Conservation (phyloP, 2,888 invertebrate species). For the Ochlodes sylvanus region DNA sequence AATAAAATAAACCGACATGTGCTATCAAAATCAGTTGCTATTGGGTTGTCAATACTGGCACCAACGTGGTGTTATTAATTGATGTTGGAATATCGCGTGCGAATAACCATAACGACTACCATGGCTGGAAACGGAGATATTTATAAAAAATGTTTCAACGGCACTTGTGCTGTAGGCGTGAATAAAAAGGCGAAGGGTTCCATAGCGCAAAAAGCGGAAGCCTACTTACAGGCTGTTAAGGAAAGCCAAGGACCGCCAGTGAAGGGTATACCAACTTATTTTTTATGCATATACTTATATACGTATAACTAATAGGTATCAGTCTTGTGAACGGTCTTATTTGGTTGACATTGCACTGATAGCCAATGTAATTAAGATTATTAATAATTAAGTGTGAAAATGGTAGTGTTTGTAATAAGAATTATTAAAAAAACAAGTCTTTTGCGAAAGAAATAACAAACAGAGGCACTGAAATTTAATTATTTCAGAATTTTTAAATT, state of each 20-base stretch:
- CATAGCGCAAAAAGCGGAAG: conserved; percentile 70
- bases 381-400: conserved; percentile 20
- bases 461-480: too few species aligned
- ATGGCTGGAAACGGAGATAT: conserved; percentile 67
- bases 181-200: conserved; percentile 60
- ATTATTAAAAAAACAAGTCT: too few species aligned
- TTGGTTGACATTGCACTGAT: conserved; percentile 7
- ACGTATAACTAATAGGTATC: too few species aligned
- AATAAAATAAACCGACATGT: conserved; percentile 42
- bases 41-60: conserved; percentile 12
- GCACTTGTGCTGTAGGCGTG: conserved; percentile 62
- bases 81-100: conserved; percentile 68
- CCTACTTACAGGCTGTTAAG: conserved; percentile 71
- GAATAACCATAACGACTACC: conserved; percentile 61
- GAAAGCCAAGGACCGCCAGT: conserved; percentile 58
- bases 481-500: too few species aligned
- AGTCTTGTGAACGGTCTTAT: too few species aligned
- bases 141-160: conserved; percentile 63
- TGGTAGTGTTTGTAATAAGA: conserved; percentile 6
- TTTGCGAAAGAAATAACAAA: too few species aligned
- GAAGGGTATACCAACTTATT: conserved; percentile 49
- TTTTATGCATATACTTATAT: too few species aligned
- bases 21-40: conserved; percentile 41
- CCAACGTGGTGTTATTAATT: conserved; percentile 25
- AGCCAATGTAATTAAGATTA: conserved; percentile 32